Evolutionary conservation across 2,113 vertebrate species (phyloP).

Genomic region (Nestor notabilis): DNA sequence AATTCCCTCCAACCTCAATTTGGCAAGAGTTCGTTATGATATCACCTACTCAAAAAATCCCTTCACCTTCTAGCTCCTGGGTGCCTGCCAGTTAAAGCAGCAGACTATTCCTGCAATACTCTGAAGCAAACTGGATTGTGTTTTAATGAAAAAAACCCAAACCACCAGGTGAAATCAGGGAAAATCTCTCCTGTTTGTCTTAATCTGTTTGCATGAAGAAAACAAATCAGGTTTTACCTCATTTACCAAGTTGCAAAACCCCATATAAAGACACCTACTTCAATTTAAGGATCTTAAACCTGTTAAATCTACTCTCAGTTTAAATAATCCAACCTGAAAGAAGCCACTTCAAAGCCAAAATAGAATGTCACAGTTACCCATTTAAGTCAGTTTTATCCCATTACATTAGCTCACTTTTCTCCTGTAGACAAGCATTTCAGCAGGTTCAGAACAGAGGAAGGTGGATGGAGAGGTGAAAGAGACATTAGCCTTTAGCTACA

Average conservation of each 20-base stretch:
- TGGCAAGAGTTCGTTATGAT: constrained; percentile 7
- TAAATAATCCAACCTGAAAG: not conserved
- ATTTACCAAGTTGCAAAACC: not conserved
- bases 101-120: not conserved
- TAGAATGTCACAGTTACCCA: fast-evolving
- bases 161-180: not conserved
- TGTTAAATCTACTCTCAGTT: not conserved
- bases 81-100: not conserved
- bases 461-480: not conserved
- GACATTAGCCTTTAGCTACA: not conserved
- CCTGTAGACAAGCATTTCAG: not conserved
- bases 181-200: not conserved
- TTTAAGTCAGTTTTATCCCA: not conserved
- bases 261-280: not conserved
- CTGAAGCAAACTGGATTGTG: not conserved
- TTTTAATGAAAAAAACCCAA: not conserved
- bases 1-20: constrained; percentile 7
- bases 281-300: not conserved
- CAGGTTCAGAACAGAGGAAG: not conserved
- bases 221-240: not conserved
- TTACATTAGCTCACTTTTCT: not conserved
- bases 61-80: not conserved
- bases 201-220: not conserved
- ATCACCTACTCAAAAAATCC: not conserved
- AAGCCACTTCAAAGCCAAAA: not conserved